A percentile compares a stretch with the other conserved stretches of the same genome.
These are phyloP conservation scores for Temnothorax nylanderi DNA, from an alignment of 1,140 invertebrate genomes.

Conservation along the genomic window DNA sequence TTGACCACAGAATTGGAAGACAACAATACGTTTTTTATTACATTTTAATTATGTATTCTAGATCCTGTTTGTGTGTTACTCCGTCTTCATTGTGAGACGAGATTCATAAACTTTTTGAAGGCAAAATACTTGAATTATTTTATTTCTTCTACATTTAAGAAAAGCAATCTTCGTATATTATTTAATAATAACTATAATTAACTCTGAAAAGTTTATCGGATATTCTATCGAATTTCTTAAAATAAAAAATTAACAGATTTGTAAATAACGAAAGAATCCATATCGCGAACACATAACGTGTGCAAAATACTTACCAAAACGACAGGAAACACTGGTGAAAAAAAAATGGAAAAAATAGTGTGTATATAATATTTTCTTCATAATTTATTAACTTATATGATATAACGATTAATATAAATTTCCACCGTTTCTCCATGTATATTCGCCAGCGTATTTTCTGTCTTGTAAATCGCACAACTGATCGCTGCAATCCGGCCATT, in stretches of 20 bases:
- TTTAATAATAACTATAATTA: not conserved
- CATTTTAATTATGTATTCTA: not conserved
- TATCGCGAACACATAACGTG: not conserved
- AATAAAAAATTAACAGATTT: not conserved
- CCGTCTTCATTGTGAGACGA: not conserved
- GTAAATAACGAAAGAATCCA: not conserved
- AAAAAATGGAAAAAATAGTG: not conserved
- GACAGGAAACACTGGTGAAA: not conserved
- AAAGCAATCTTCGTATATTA: not conserved
- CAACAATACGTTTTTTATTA: too few relatives aligned
- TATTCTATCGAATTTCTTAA: not conserved
- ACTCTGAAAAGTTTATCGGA: not conserved
- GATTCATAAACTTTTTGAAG: not conserved
- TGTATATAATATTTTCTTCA: conserved; percentile 29
- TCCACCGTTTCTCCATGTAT: conserved; percentile 19
- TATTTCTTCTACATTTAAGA: not conserved
- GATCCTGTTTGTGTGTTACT: not conserved
- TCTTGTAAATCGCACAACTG: not conserved
- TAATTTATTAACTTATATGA: conserved; percentile 53
- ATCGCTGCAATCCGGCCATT: not conserved
- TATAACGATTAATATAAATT: conserved; percentile 53
- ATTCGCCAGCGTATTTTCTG: not conserved
- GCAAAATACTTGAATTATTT: not conserved
- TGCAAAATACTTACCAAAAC: not conserved
- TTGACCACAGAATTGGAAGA: not conserved